Evolutionary conservation across 2,888 invertebrate genomes (phyloP), one percentile per base, ranked within the genome.

Genomic region (Phortica magna): DNA sequence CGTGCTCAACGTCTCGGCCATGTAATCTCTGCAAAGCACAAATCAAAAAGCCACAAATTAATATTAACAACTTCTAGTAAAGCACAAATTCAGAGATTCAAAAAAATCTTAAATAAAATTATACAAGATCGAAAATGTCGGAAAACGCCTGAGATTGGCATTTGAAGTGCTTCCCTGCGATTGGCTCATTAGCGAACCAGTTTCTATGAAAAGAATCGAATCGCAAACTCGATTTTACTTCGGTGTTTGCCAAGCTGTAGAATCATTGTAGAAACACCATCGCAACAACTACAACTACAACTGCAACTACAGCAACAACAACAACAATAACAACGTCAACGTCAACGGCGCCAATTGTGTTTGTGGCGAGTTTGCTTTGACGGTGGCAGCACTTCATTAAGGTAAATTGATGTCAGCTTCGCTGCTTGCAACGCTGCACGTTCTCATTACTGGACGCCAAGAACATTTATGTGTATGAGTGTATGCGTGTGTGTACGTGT

Each of bases 1-100:
- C 77, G 88, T 82, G 77, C 88, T 89, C 75, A 90, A 81, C 78
- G 89, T 85, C 82, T 91, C 91, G 87, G 91, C 89, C 91, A 91
- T 91, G 83, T 82, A 43, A 17, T 10, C 39, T 12, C 7, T 2
- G 17, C 7, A 19, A 19, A 68, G 17, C 9, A 14, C 14, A 9
- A 9, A 19, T 42, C 0, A 14, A 7, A 5, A 31, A 42, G 19
- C 19, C 1, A 48, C 39, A 71, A 76, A 79, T 22, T 74, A 73
- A 74, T 64, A 53, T 70, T 42, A 57, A 59, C 79, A 77, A 73
- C 75, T 77, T 81, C 79, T 78, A 64, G 76, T 4, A 70, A 70
- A 70, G 22, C 3, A 6, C 14, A 48, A 48, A n/a, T 59, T 17
- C 19, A 59, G n/a, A 7, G 6, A n/a, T 19, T n/a, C 59, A 59